phyloP scores from a whole-genome alignment of 2,797 vertebrate genomes.

The Prionace glauca region DNA sequence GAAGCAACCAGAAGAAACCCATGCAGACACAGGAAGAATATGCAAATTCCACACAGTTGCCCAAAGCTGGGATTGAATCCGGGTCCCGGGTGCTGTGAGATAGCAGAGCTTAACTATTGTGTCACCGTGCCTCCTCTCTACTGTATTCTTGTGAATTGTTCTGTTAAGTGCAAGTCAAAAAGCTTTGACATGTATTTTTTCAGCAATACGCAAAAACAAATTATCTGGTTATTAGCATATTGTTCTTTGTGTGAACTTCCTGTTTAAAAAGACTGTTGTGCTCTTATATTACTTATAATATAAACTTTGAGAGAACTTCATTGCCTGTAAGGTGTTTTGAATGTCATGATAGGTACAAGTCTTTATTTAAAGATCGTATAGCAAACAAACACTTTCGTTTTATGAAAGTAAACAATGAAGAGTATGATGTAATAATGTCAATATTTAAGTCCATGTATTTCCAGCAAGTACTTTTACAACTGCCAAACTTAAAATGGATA shows the following conservation, averaged over 20 bases:
- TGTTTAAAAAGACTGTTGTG: not conserved
- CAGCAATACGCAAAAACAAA: too few relatives aligned
- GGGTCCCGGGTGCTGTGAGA: too few relatives aligned
- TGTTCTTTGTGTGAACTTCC: not conserved
- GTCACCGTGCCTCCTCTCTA: too few relatives aligned
- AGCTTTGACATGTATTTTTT: too few relatives aligned
- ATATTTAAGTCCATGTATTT: not conserved
- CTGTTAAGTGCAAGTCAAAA: too few relatives aligned
- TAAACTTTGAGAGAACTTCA: not conserved
- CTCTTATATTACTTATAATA: not conserved
- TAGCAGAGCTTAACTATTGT: too few relatives aligned
- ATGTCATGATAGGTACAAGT: not conserved
- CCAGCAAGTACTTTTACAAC: not conserved
- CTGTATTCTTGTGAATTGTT: too few relatives aligned
- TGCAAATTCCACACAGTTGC: too few relatives aligned
- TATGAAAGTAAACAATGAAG: not conserved
- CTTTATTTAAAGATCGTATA: not conserved
- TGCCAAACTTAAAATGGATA: not conserved
- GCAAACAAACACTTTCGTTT: not conserved
- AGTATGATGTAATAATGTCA: not conserved
- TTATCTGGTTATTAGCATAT: not conserved
- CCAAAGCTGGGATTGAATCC: too few relatives aligned
- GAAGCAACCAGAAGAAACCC: too few relatives aligned
- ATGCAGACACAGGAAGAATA: too few relatives aligned
- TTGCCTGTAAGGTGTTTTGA: not conserved